These are phyloP conservation scores for Atrina japonica DNA, from an alignment of 2,888 invertebrate species.

Conservation along the genomic window DNA sequence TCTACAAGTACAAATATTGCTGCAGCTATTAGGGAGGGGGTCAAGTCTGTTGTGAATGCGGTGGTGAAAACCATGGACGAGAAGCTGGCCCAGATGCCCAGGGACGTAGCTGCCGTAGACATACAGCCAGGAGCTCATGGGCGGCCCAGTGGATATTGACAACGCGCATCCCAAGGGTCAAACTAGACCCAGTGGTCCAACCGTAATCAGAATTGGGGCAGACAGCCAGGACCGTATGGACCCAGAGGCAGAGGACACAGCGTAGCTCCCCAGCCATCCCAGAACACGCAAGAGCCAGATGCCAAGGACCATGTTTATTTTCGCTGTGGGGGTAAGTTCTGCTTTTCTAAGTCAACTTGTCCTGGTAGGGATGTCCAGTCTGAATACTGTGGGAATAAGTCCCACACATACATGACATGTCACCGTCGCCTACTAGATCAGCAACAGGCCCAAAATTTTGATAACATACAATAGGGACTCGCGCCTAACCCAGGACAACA, in stretches of 20 bases:
- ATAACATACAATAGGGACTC: conserved; percentile 11
- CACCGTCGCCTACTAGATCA: background rate
- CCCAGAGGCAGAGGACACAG: background rate
- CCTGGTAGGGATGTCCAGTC: conserved; percentile 9
- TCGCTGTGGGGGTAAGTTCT: conserved; percentile 25
- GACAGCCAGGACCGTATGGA: background rate
- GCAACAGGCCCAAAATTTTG: background rate
- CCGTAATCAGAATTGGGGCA: background rate
- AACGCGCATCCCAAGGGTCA: background rate
- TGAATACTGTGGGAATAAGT: conserved; percentile 3
- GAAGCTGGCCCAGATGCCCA: background rate
- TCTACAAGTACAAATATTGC: background rate
- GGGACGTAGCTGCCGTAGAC: background rate
- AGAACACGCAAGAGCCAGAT: too few species aligned
- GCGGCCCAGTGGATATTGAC: background rate
- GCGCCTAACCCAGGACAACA: conserved; percentile 17
- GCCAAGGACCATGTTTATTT: background rate
- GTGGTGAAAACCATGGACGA: conserved; percentile 4
- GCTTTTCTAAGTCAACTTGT: conserved; percentile 6
- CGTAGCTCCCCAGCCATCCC: too few species aligned
- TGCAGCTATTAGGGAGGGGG: background rate
- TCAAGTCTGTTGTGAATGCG: background rate
- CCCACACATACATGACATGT: conserved; percentile 4
- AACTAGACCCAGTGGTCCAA: background rate
- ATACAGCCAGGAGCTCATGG: background rate